Percentiles rank a stretch among this genome's conserved stretches.
Conservation (phyloP, 1,140 invertebrate species). For the Aphelinus atriplicis region DNA sequence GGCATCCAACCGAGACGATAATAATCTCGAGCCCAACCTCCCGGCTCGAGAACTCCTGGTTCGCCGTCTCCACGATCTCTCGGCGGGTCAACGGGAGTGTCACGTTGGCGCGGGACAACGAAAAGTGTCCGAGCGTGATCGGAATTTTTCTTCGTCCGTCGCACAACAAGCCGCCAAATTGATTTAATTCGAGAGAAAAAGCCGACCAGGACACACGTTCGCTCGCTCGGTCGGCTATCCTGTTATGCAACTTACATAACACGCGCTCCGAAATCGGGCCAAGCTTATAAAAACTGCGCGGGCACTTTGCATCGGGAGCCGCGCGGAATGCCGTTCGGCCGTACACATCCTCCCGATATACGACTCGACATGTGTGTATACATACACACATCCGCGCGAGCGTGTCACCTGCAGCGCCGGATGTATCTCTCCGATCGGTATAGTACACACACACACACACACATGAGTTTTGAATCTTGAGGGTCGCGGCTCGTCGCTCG, state of each 20-base stretch:
- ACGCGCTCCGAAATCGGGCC: neutral
- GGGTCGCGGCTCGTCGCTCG: no score
- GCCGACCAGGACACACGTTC: neutral
- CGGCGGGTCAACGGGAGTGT: no score
- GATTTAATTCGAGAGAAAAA: conserved; percentile 6
- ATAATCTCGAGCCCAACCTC: no score
- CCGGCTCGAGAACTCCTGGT: no score
- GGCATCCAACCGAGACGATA: no score
- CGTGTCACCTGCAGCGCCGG: no score
- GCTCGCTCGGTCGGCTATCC: neutral
- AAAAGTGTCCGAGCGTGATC: neutral
- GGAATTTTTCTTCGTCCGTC: neutral
- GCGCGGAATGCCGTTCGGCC: no score
- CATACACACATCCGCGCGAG: neutral
- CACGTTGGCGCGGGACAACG: no score
- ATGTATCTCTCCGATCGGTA: neutral
- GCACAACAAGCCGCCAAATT: neutral
- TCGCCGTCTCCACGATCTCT: no score
- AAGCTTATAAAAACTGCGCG: no score
- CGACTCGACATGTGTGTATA: conserved; percentile 1
- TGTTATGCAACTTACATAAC: conserved; percentile 4
- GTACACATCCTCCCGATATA: neutral
- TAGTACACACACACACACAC: neutral
- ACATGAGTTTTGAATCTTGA: no score
- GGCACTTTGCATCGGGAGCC: no score